Percentiles rank a stretch among this genome's conserved stretches.
phyloP scores from a whole-genome alignment of 2,888 invertebrate species.

The Leistus spinibarbis region DNA sequence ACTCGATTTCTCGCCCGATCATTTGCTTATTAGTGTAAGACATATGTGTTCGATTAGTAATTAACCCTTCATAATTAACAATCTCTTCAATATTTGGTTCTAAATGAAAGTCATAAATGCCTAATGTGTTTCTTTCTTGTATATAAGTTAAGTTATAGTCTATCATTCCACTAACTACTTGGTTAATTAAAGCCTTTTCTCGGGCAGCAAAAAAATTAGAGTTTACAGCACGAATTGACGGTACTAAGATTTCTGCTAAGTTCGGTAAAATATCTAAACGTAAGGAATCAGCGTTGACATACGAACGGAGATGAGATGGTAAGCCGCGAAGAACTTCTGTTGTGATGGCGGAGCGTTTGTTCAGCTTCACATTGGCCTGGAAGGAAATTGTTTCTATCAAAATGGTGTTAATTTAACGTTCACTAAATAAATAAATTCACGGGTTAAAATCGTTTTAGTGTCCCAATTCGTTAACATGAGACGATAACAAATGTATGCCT shows the following conservation, averaged over 20 bases:
- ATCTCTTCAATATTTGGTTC: slow-evolving; percentile 82
- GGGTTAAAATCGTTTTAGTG: too few species aligned
- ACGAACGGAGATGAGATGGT: slow-evolving; percentile 60
- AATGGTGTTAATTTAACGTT: too few species aligned
- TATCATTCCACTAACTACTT: slow-evolving; percentile 83
- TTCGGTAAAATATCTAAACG: slow-evolving; percentile 74
- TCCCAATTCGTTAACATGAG: too few species aligned
- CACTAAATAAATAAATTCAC: too few species aligned
- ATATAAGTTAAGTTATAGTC: slow-evolving; percentile 85
- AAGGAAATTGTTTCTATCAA: slow-evolving; percentile 42
- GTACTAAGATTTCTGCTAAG: slow-evolving; percentile 73
- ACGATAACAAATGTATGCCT: too few species aligned
- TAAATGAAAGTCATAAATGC: slow-evolving; percentile 70
- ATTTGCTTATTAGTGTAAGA: slow-evolving; percentile 78
- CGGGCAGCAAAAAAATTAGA: slow-evolving; percentile 73
- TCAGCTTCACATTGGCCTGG: slow-evolving; percentile 64
- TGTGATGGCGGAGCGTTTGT: slow-evolving; percentile 62
- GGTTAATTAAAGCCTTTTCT: slow-evolving; percentile 72
- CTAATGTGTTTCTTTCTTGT: slow-evolving; percentile 79
- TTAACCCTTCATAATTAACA: slow-evolving; percentile 56
- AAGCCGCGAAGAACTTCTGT: slow-evolving; percentile 69
- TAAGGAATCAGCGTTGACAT: slow-evolving; percentile 58
- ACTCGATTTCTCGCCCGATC: slow-evolving; percentile 80
- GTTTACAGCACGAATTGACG: slow-evolving; percentile 74
- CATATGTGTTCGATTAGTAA: slow-evolving; percentile 53